These are phyloP conservation scores for Coendou prehensilis DNA, from an alignment of 2,797 vertebrate genomes.

Conservation along the genomic window DNA sequence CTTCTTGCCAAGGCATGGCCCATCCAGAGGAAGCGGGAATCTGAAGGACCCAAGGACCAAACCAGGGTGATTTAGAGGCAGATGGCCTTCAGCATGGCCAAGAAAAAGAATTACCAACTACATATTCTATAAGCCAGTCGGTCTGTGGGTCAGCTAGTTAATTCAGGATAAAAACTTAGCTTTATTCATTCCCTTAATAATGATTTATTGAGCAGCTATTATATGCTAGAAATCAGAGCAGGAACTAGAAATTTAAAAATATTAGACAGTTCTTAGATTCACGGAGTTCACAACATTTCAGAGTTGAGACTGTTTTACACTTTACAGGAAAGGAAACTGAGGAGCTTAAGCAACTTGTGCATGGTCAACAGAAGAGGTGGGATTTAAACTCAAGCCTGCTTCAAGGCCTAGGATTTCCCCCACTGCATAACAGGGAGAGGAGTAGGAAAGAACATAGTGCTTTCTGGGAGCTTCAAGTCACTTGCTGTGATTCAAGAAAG, in stretches of 20 bases:
- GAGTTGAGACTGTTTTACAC: background rate
- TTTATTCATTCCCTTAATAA: background rate
- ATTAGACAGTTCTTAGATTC: background rate
- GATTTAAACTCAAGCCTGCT: background rate
- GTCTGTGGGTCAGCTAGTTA: background rate
- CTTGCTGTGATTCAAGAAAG: background rate
- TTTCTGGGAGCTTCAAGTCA: background rate
- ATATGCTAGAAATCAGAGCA: background rate
- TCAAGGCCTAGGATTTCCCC: background rate
- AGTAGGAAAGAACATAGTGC: background rate
- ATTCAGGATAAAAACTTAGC: background rate
- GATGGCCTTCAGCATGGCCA: fast-evolving
- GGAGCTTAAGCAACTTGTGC: background rate
- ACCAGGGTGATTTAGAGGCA: background rate
- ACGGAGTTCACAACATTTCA: background rate
- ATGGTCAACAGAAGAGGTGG: background rate
- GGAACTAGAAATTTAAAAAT: background rate
- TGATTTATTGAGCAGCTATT: background rate
- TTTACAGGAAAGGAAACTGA: background rate
- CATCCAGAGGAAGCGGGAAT: background rate
- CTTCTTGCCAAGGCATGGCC: background rate
- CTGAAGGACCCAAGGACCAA: background rate
- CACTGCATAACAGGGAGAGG: fast-evolving
- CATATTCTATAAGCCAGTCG: background rate
- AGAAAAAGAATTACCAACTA: background rate